These are phyloP conservation scores for Caenorhabditis sp. DNA, from an alignment of 2,888 invertebrate genomes.

Conservation along the genomic window DNA sequence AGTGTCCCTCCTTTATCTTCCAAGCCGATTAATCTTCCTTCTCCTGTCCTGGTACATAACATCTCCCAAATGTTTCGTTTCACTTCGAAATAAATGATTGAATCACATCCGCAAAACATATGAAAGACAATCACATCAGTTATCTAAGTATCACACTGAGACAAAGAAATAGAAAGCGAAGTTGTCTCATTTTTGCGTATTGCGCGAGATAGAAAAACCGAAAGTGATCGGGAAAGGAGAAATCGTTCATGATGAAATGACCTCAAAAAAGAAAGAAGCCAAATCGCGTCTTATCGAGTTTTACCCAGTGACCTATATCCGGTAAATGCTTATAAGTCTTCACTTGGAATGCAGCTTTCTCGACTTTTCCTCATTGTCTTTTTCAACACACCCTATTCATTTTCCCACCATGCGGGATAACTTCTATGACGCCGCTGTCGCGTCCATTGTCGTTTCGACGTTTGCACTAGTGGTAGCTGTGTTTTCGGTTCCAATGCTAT, in stretches of 20 bases:
- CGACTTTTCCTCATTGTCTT: slow-evolving; percentile 29
- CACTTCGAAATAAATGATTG: slow-evolving; percentile 14
- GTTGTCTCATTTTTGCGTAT: slow-evolving; percentile 53
- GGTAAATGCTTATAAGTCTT: slow-evolving; percentile 55
- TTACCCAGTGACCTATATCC: slow-evolving; percentile 67
- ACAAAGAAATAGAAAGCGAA: slow-evolving; percentile 45
- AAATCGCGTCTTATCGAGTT: slow-evolving; percentile 65
- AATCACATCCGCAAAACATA: slow-evolving; percentile 11
- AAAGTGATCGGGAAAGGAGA: slow-evolving; percentile 63
- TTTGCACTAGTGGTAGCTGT: slow-evolving; percentile 39
- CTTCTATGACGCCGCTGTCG: slow-evolving; percentile 61
- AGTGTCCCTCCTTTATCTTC: background rate
- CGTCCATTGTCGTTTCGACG: slow-evolving; percentile 57
- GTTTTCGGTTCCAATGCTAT: slow-evolving; percentile 61
- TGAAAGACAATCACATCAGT: slow-evolving; percentile 8
- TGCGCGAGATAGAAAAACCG: slow-evolving; percentile 52
- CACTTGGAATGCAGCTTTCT: slow-evolving; percentile 43
- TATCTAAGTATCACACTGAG: background rate
- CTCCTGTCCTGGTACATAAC: background rate
- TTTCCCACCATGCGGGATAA: slow-evolving; percentile 53
- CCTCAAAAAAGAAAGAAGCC: slow-evolving; percentile 62
- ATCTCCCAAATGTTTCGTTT: background rate
- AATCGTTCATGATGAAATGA: slow-evolving; percentile 63
- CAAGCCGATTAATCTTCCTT: background rate
- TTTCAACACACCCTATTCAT: slow-evolving; percentile 3